These are phyloP conservation scores for Cyanistes caeruleus DNA, from an alignment of 2,113 vertebrate species.

Conservation along the genomic window DNA sequence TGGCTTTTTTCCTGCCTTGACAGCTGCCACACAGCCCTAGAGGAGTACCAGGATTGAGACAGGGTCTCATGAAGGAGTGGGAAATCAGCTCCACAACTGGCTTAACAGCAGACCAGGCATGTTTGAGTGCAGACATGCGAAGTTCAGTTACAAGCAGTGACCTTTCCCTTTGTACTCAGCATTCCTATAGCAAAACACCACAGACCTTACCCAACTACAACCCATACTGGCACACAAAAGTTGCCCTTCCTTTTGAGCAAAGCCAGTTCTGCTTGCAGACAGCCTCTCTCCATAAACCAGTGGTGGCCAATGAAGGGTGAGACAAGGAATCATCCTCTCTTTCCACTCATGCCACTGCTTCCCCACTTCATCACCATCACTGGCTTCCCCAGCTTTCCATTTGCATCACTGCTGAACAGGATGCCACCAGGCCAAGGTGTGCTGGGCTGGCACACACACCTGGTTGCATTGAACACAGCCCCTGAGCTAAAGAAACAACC, in stretches of 20 bases:
- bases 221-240: neutral
- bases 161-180: neutral
- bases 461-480: neutral
- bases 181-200: neutral
- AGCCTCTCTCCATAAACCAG: neutral
- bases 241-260: neutral
- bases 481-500: neutral
- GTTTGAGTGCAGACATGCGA: neutral
- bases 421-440: neutral
- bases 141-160: neutral
- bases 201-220: neutral
- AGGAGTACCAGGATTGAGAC: neutral
- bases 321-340: neutral
- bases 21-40: rapidly evolving
- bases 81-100: neutral
- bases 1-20: neutral
- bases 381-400: neutral
- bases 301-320: rapidly evolving
- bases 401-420: rapidly evolving
- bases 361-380: neutral
- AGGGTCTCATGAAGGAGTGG: neutral
- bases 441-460: neutral
- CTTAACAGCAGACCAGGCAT: neutral
- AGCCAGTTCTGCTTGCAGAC: neutral
- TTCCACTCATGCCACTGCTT: neutral